Conservation (phyloP, 1,140 invertebrate species). For the Trachymyrmex septentrionalis region DNA sequence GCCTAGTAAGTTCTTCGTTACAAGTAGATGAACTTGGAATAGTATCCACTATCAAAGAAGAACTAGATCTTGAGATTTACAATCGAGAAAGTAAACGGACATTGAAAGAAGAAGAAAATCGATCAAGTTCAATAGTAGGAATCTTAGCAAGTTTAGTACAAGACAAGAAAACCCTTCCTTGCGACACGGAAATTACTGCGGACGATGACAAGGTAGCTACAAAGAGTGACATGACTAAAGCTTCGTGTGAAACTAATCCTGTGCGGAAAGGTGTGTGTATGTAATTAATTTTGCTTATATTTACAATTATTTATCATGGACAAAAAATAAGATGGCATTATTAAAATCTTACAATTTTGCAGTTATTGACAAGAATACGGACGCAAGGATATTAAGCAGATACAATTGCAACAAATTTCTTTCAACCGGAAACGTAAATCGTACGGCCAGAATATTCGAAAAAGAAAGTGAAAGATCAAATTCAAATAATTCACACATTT, state of each 20-base stretch:
- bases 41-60: conserved; percentile 67
- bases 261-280: conserved; percentile 75
- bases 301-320: neutral
- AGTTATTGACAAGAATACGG: conserved; percentile 76
- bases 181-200: conserved; percentile 41
- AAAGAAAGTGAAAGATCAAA: conserved; percentile 71
- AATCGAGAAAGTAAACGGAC: conserved; percentile 18
- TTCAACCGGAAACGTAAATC: conserved; percentile 84
- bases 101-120: conserved; percentile 25
- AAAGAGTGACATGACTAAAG: conserved; percentile 66
- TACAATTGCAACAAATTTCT: conserved; percentile 74
- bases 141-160: neutral
- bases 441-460: conserved; percentile 84
- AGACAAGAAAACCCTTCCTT: neutral
- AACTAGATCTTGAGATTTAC: conserved; percentile 53
- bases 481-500: conserved; percentile 53
- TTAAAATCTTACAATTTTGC: conserved; percentile 33
- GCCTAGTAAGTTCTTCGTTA: conserved; percentile 60
- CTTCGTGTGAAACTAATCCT: conserved; percentile 71
- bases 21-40: conserved; percentile 68
- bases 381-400: conserved; percentile 77
- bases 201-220: conserved; percentile 52
- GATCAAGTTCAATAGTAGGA: neutral
- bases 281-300: conserved; percentile 4
- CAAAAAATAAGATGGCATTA: neutral